These are phyloP conservation scores for Anthoscopus minutus DNA, from an alignment of 2,113 vertebrate genomes.

Conservation along the genomic window DNA sequence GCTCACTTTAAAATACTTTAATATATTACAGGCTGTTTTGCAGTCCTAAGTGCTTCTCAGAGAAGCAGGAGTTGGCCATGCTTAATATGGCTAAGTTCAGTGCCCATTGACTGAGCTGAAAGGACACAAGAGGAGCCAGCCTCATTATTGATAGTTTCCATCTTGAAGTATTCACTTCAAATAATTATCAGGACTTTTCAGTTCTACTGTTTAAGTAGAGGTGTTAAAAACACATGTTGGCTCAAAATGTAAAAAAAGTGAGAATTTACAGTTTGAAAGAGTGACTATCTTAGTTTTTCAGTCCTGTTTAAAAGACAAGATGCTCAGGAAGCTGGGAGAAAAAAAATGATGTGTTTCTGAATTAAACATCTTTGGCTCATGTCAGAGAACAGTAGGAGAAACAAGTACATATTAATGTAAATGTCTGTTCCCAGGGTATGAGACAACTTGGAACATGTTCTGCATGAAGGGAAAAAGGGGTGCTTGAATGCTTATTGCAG, in stretches of 20 bases:
- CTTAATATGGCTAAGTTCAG: not conserved
- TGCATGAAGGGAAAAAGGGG: accelerated
- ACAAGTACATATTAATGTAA: not conserved
- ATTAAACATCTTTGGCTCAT: not conserved
- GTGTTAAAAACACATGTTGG: accelerated
- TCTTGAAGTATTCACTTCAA: not conserved
- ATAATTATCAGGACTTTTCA: not conserved
- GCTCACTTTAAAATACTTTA: not conserved
- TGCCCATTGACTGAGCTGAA: not conserved
- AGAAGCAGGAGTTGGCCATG: not conserved
- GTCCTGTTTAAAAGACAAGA: not conserved
- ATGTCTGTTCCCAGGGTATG: not conserved
- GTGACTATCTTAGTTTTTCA: not conserved
- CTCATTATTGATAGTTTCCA: not conserved
- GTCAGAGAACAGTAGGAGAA: not conserved
- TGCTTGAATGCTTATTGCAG: not conserved
- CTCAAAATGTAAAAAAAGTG: not conserved
- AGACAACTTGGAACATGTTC: not conserved
- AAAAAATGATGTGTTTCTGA: not conserved
- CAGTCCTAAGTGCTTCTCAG: not conserved
- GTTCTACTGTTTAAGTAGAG: not conserved
- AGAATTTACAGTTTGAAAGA: not conserved
- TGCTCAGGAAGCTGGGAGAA: not conserved
- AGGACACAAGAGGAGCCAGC: not conserved
- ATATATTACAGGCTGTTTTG: not conserved